phyloP scores from a whole-genome alignment of 2,888 invertebrate species.

The Ametastegia equiseti region DNA sequence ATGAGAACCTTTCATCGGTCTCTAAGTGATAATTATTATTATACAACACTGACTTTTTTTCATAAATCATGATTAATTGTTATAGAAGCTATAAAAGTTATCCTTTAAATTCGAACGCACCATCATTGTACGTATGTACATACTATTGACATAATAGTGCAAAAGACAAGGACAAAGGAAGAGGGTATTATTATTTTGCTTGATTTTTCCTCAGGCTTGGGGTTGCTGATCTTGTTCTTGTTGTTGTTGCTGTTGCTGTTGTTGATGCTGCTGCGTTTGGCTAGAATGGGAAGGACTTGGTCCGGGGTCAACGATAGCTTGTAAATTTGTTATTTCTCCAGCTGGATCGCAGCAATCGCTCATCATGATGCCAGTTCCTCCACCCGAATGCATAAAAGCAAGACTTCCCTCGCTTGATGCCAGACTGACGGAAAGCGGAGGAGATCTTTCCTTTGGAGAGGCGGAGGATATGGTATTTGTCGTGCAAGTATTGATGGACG shows the following conservation, averaged over 20 bases:
- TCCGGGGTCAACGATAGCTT: conserved; percentile 76
- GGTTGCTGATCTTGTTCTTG: too few species aligned
- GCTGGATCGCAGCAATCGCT: conserved; percentile 73
- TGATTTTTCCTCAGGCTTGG: background rate
- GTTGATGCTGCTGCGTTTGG: conserved; percentile 10
- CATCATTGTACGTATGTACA: too few species aligned
- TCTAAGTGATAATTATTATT: conserved; percentile 43
- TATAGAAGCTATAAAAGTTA: conserved; percentile 67
- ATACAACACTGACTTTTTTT: conserved; percentile 44
- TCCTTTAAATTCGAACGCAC: conserved; percentile 27
- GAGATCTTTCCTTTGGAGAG: conserved; percentile 78
- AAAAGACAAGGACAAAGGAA: conserved; percentile 19
- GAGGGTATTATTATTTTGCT: background rate
- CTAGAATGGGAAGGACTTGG: conserved; percentile 50
- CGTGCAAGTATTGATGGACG: conserved; percentile 58
- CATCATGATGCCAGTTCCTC: conserved; percentile 73
- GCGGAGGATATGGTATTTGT: conserved; percentile 69
- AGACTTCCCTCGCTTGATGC: conserved; percentile 78
- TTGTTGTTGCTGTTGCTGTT: background rate
- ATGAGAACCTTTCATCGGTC: conserved; percentile 1
- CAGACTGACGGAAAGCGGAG: conserved; percentile 80
- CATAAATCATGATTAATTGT: conserved; percentile 56
- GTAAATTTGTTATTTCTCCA: conserved; percentile 81
- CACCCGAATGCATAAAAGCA: conserved; percentile 73
- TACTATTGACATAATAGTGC: background rate